A percentile compares a stretch with the other conserved stretches of the same genome.
Conservation (phyloP, 2,113 vertebrate genomes). For the Anguilla japonica region DNA sequence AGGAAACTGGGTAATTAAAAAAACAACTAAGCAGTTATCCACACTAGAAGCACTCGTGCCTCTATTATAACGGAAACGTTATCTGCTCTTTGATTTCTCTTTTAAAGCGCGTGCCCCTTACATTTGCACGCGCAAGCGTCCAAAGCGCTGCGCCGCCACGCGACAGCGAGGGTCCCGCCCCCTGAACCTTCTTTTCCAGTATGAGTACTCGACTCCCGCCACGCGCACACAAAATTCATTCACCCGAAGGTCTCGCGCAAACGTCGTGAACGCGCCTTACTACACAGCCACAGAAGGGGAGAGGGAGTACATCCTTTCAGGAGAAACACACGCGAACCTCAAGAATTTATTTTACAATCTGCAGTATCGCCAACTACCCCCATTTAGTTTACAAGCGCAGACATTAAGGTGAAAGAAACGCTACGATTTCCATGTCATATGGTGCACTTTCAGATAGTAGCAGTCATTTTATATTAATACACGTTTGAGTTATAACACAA, state of each 20-base stretch:
- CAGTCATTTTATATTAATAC: slow-evolving; percentile 11
- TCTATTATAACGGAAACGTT: background rate
- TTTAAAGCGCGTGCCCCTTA: slow-evolving; percentile 38
- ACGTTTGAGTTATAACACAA: background rate
- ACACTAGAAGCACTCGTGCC: background rate
- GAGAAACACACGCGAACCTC: slow-evolving; percentile 19
- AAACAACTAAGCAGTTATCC: background rate
- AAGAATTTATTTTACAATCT: background rate
- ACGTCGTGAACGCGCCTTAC: slow-evolving; percentile 57
- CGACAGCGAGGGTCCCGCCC: slow-evolving; percentile 48
- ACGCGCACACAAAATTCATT: slow-evolving; percentile 53
- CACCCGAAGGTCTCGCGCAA: slow-evolving; percentile 54
- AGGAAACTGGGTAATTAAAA: slow-evolving; percentile 8
- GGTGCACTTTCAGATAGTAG: background rate
- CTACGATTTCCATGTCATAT: background rate
- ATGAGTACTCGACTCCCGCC: slow-evolving; percentile 39
- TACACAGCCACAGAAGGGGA: slow-evolving; percentile 39
- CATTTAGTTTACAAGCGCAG: background rate
- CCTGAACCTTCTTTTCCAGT: slow-evolving; percentile 28
- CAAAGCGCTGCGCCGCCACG: slow-evolving; percentile 46
- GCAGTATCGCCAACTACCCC: background rate
- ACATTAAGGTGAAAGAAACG: background rate
- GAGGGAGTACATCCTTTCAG: slow-evolving; percentile 29
- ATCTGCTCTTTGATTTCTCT: background rate
- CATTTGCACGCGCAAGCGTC: slow-evolving; percentile 39